Conservation (phyloP, 92 coral and sea anemone species). For the Umimayanthus kanabou region DNA sequence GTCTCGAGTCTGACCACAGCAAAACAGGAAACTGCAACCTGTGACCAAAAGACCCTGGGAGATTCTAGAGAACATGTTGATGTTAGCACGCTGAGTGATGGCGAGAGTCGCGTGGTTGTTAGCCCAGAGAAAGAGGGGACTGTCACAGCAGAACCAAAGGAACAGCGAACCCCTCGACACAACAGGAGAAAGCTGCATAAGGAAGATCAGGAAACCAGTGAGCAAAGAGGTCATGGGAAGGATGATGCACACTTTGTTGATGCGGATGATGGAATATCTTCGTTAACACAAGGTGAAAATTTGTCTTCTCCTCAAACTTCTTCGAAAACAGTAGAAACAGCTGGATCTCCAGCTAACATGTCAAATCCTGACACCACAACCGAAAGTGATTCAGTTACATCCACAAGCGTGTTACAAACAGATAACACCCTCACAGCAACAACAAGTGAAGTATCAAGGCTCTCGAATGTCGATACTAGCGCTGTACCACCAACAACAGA, state of each 20-base stretch:
- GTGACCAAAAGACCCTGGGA: background rate
- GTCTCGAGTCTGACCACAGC: background rate
- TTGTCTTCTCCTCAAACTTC: background rate
- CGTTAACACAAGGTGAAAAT: background rate
- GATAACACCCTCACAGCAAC: background rate
- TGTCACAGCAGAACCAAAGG: background rate
- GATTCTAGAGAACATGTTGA: background rate
- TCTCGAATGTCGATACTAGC: background rate
- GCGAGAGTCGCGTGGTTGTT: background rate
- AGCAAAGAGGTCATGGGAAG: background rate
- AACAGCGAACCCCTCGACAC: background rate
- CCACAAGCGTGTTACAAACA: background rate
- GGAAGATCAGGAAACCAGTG: background rate
- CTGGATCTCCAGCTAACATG: background rate
- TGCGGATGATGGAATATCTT: background rate
- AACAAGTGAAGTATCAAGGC: background rate
- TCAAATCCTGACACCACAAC: background rate
- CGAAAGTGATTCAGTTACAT: background rate
- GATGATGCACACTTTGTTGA: slow-evolving; percentile 16
- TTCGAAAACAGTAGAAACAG: background rate
- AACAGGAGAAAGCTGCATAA: background rate
- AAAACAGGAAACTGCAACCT: background rate
- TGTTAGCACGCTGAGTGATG: slow-evolving; percentile 2
- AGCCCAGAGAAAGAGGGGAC: background rate
- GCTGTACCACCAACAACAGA: background rate